A percentile compares a stretch with the other conserved stretches of the same genome.
These are phyloP conservation scores for Montipora capitata DNA, from an alignment of 92 coral and sea anemone species.

Conservation along the genomic window DNA sequence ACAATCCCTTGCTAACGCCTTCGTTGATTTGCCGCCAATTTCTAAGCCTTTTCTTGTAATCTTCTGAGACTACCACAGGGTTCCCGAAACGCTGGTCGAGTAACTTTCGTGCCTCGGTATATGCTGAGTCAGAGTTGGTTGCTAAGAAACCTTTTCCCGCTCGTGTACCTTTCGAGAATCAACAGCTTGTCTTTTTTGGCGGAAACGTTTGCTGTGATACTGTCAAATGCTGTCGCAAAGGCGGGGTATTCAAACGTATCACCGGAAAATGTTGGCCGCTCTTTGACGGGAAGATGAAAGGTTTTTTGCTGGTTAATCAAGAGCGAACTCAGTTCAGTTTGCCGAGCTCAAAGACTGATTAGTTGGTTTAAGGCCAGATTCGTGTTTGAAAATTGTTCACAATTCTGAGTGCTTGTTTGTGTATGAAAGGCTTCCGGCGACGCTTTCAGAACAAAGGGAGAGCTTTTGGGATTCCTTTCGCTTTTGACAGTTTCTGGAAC, in stretches of 20 bases:
- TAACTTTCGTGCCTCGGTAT: slow-evolving; percentile 68
- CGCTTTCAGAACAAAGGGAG: too few species aligned
- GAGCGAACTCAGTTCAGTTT: slow-evolving; percentile 55
- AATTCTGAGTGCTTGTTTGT: too few species aligned
- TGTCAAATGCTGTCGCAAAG: slow-evolving; percentile 67
- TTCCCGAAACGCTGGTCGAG: too few species aligned
- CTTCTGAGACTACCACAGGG: too few species aligned
- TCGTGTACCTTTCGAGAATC: slow-evolving; percentile 78
- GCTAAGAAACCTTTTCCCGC: slow-evolving; percentile 77
- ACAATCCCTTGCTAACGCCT: too few species aligned
- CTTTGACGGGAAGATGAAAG: slow-evolving; percentile 56
- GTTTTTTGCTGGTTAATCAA: slow-evolving; percentile 61
- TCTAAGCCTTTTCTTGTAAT: too few species aligned
- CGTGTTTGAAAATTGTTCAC: neutral
- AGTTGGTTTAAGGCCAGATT: neutral
- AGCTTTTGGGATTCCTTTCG: too few species aligned
- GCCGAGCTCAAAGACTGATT: neutral
- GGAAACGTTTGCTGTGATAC: slow-evolving; percentile 56
- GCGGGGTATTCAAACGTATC: slow-evolving; percentile 45
- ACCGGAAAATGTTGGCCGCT: slow-evolving; percentile 71
- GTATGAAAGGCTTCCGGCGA: too few species aligned
- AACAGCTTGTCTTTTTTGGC: slow-evolving; percentile 64
- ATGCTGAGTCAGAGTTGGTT: slow-evolving; percentile 62
- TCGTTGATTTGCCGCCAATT: too few species aligned
- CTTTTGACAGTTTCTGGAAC: too few species aligned